Evolutionary conservation across 2,888 invertebrate species (phyloP).

Genomic region (Agrotis ipsilon): DNA sequence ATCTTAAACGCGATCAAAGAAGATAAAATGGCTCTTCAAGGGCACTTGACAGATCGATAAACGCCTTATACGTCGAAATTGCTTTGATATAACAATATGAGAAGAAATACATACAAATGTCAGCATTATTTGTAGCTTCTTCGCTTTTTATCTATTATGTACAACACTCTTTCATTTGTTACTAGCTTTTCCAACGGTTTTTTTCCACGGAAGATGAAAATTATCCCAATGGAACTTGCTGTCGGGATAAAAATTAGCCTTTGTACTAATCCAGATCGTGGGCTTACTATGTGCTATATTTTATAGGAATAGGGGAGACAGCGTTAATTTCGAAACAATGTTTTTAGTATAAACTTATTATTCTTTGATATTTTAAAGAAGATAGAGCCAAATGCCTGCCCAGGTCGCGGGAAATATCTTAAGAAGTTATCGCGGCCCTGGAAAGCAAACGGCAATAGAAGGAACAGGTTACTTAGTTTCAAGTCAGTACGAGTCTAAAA

Average conservation of each 20-base stretch:
- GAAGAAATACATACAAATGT: constrained; percentile 25
- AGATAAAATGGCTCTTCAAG: constrained; percentile 36
- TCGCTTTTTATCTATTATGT: constrained; percentile 1
- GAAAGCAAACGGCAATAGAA: too few species aligned
- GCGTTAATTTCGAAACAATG: too few species aligned
- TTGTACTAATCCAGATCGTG: background rate
- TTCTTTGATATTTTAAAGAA: too few species aligned
- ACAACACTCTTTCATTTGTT: background rate
- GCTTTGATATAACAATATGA: constrained; percentile 37
- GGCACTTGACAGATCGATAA: constrained; percentile 41
- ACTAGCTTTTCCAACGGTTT: background rate
- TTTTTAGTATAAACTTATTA: too few species aligned
- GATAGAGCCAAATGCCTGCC: too few species aligned
- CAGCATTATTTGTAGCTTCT: constrained; percentile 25
- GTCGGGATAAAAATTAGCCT: background rate
- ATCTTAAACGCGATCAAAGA: constrained; percentile 29
- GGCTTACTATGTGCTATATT: background rate
- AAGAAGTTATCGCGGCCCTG: too few species aligned
- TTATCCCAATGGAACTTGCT: background rate
- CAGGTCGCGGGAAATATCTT: too few species aligned
- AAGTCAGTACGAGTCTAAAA: too few species aligned
- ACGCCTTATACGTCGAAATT: constrained; percentile 45
- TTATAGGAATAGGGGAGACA: background rate
- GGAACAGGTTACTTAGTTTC: too few species aligned
- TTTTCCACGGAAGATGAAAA: background rate